Conservation (phyloP, 2,888 invertebrate species). For the Strigamia crassipes region DNA sequence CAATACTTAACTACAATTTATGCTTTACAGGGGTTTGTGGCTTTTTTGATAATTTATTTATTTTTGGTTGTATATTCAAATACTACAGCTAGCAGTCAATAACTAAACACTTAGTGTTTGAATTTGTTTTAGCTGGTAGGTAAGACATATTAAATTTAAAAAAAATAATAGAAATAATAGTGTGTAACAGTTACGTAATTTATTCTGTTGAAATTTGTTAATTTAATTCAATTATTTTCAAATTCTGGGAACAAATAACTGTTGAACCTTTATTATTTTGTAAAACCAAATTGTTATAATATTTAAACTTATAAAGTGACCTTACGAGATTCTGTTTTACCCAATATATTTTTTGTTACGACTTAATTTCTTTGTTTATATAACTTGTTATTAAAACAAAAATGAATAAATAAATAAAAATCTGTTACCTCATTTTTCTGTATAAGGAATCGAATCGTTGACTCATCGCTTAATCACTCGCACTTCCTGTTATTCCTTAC, state of each 20-base stretch:
- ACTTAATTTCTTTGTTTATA: background rate
- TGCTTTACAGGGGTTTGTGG: background rate
- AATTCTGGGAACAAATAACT: background rate
- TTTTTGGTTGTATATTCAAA: background rate
- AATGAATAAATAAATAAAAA: background rate
- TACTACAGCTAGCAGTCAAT: too few relatives aligned
- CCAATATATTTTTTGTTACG: background rate
- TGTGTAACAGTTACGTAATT: background rate
- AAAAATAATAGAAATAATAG: background rate
- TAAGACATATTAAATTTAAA: background rate
- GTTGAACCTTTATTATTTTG: too few relatives aligned
- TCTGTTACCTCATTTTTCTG: background rate
- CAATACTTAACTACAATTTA: background rate
- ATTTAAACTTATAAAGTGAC: background rate
- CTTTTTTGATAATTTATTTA: background rate
- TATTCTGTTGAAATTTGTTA: background rate
- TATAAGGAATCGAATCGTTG: background rate
- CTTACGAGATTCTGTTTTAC: slow-evolving; percentile 17
- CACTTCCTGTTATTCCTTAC: background rate
- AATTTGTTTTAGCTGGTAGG: too few relatives aligned
- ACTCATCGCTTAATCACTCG: background rate
- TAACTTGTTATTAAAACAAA: background rate
- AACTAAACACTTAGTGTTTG: too few relatives aligned
- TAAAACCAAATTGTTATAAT: background rate
- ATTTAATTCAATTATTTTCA: background rate